Conservation (phyloP, 1,140 invertebrate genomes). For the Drosophila jambulina region DNA sequence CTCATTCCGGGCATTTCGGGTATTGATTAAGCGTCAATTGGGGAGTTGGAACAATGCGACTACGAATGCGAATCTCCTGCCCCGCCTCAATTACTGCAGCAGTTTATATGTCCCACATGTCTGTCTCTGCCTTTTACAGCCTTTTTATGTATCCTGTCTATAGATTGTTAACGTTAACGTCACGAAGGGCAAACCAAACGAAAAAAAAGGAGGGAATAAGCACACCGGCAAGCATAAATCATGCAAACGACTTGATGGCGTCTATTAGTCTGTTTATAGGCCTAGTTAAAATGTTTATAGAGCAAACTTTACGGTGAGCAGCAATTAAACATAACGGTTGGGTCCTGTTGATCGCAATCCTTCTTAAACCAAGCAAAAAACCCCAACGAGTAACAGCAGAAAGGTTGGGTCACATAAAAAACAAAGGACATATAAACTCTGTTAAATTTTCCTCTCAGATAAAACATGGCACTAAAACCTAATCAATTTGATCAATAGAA, state of each 20-base stretch:
- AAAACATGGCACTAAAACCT: slow-evolving; percentile 12
- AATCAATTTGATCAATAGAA: slow-evolving; percentile 22
- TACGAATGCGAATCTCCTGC: slow-evolving; percentile 13
- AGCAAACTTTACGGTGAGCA: slow-evolving; percentile 68
- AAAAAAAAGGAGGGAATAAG: background rate
- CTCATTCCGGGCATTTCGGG: slow-evolving; percentile 61
- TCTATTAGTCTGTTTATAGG: slow-evolving; percentile 75
- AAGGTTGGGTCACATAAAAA: slow-evolving; percentile 25
- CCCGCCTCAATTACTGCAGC: slow-evolving; percentile 70
- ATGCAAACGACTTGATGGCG: slow-evolving; percentile 73
- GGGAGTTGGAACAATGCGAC: slow-evolving; percentile 33
- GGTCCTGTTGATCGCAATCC: slow-evolving; percentile 37
- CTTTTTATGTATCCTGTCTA: slow-evolving; percentile 61
- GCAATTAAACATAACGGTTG: slow-evolving; percentile 66
- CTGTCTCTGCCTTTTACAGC: slow-evolving; percentile 56
- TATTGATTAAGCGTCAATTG: slow-evolving; percentile 74
- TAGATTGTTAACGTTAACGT: slow-evolving; percentile 60
- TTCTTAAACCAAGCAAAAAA: slow-evolving; percentile 18
- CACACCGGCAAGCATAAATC: slow-evolving; percentile 56
- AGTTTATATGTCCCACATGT: slow-evolving; percentile 70
- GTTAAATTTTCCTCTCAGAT: background rate
- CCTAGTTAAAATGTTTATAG: slow-evolving; percentile 77
- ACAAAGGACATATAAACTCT: slow-evolving; percentile 1
- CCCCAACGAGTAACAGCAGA: slow-evolving; percentile 10
- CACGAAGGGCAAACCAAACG: slow-evolving; percentile 49